Evolutionary conservation across 2,888 invertebrate genomes (phyloP).

Genomic region (Amphipyra berbera): DNA sequence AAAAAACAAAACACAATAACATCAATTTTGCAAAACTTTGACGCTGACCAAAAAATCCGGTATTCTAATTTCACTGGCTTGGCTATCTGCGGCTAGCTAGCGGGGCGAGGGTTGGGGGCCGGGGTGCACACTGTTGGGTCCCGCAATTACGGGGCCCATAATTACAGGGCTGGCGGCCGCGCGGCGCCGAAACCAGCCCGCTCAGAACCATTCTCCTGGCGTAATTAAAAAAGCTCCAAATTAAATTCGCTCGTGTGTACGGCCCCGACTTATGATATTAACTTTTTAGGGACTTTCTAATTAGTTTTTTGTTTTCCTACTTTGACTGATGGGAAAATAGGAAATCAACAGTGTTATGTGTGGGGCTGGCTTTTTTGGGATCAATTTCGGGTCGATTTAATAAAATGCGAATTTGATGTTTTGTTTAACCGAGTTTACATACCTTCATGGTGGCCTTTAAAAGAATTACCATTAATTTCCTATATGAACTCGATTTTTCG

Average conservation of each 20-base stretch:
- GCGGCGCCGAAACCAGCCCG: slow-evolving; percentile 86
- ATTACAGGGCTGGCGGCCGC: slow-evolving; percentile 88
- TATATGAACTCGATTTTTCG: neutral
- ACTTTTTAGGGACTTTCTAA: slow-evolving; percentile 89
- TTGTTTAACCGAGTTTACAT: slow-evolving; percentile 22
- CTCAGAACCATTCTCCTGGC: slow-evolving; percentile 83
- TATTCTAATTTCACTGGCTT: slow-evolving; percentile 75
- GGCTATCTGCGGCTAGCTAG: slow-evolving; percentile 73
- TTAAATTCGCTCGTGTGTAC: slow-evolving; percentile 89
- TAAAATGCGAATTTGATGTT: slow-evolving; percentile 35
- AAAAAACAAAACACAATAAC: slow-evolving; percentile 26
- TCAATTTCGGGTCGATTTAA: slow-evolving; percentile 31
- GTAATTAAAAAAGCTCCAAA: slow-evolving; percentile 90
- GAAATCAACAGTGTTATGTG: slow-evolving; percentile 57
- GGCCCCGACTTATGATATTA: slow-evolving; percentile 87
- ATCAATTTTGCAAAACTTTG: slow-evolving; percentile 43
- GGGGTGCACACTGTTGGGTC: slow-evolving; percentile 78
- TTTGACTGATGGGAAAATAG: slow-evolving; percentile 74
- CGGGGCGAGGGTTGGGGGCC: slow-evolving; percentile 68
- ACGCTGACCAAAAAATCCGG: slow-evolving; percentile 46
- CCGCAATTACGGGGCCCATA: slow-evolving; percentile 88
- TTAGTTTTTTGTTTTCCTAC: slow-evolving; percentile 82
- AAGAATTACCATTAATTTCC: slow-evolving; percentile 7
- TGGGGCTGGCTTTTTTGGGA: slow-evolving; percentile 32
- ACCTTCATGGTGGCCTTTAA: slow-evolving; percentile 27